phyloP scores from a whole-genome alignment of 2,113 vertebrate species.

The Bambusicola thoracicus region DNA sequence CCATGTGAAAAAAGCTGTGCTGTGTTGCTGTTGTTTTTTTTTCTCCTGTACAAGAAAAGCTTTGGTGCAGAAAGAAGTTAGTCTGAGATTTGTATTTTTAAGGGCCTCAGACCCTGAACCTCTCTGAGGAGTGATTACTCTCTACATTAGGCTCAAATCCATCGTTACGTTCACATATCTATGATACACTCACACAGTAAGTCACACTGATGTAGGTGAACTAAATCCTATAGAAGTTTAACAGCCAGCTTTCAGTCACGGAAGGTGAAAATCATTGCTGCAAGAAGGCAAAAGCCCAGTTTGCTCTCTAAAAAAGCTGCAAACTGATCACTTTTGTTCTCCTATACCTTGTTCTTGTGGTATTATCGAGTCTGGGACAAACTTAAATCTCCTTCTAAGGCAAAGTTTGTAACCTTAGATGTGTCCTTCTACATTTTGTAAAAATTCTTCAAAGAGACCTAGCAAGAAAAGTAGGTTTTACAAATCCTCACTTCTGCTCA shows the following conservation, averaged over 20 bases:
- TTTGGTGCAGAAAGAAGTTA: neutral
- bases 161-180: neutral
- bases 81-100: neutral
- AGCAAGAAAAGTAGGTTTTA: neutral
- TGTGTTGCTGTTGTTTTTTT: neutral
- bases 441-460: neutral
- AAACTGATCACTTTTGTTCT: neutral
- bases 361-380: neutral
- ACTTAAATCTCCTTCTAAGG: neutral
- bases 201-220: neutral
- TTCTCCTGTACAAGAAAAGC: neutral
- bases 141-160: neutral
- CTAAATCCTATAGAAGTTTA: neutral
- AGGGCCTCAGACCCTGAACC: neutral
- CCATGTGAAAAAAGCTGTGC: neutral
- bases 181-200: neutral
- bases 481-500: neutral
- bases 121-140: neutral
- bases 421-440: neutral
- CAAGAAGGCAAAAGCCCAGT: neutral
- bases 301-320: neutral
- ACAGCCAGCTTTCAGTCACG: neutral
- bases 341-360: neutral
- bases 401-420: neutral
- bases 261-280: slow-evolving; percentile 12